Percentiles rank a stretch among this genome's conserved stretches.
These are phyloP conservation scores for Prionchulus punctatus DNA, from an alignment of 2,888 invertebrate genomes.

Conservation along the genomic window DNA sequence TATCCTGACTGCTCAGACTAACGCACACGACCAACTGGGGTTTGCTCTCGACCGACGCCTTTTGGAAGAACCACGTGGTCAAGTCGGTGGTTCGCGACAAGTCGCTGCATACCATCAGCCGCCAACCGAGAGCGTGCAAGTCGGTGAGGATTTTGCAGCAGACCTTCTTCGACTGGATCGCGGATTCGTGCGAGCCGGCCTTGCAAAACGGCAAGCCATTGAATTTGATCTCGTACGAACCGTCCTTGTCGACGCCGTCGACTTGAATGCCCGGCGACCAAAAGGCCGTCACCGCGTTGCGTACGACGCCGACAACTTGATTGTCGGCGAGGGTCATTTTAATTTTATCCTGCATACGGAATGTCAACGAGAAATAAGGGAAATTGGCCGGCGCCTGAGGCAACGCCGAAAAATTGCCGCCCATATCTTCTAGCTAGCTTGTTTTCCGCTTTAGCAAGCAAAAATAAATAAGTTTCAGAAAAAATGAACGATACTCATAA, in stretches of 20 bases:
- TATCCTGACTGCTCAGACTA: slow-evolving; percentile 10
- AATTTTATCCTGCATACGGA: neutral
- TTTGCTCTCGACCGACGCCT: neutral
- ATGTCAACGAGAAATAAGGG: neutral
- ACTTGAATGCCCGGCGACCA: neutral
- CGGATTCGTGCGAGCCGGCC: neutral
- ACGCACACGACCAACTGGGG: slow-evolving; percentile 9
- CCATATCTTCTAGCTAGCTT: neutral
- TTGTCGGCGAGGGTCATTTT: neutral
- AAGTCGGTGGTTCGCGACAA: slow-evolving; percentile 5
- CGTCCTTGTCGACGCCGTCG: neutral
- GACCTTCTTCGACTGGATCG: neutral
- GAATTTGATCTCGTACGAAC: neutral
- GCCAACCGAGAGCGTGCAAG: slow-evolving; percentile 9
- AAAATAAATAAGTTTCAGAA: too few species aligned
- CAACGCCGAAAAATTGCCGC: neutral
- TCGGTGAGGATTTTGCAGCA: neutral
- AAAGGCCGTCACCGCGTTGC: neutral
- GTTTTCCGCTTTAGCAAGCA: too few species aligned
- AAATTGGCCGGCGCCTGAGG: neutral
- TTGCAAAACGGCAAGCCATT: neutral
- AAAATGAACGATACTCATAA: too few species aligned
- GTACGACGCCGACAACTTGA: neutral
- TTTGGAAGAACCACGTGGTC: slow-evolving; percentile 12
- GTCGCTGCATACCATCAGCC: slow-evolving; percentile 3